phyloP scores from a whole-genome alignment of 1,140 invertebrate species.

The Apis florea region DNA sequence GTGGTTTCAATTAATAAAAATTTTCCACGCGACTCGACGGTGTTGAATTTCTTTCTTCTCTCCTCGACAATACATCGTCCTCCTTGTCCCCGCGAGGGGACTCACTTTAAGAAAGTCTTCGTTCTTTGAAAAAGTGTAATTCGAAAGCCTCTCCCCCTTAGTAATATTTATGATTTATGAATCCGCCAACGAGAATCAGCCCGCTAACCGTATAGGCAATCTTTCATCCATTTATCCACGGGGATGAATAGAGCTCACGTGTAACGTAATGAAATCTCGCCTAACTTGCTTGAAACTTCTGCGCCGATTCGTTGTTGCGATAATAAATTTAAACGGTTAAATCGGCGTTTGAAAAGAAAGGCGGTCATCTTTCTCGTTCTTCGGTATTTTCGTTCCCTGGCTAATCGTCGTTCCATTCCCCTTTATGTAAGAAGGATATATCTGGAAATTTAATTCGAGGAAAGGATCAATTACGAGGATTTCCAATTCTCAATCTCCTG shows the following conservation, averaged over 20 bases:
- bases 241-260: neutral
- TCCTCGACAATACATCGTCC: slow-evolving; percentile 1
- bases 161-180: slow-evolving; percentile 23
- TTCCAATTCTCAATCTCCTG: too few relatives aligned
- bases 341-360: neutral
- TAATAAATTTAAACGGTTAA: neutral
- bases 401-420: too few relatives aligned
- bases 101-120: too few relatives aligned
- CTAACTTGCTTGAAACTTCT: slow-evolving; percentile 1
- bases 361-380: too few relatives aligned
- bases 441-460: too few relatives aligned
- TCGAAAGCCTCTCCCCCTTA: neutral
- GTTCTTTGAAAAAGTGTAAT: too few relatives aligned
- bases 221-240: slow-evolving; percentile 1
- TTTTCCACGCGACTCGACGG: neutral
- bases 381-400: too few relatives aligned
- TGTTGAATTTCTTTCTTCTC: neutral
- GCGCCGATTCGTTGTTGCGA: neutral
- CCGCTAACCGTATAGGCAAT: neutral
- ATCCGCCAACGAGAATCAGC: slow-evolving; percentile 9
- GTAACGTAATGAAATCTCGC: slow-evolving; percentile 7
- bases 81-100: too few relatives aligned
- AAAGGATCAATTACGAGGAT: too few relatives aligned
- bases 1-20: slow-evolving; percentile 7
- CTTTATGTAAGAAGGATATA: too few relatives aligned